Base-by-base conservation (phyloP, 2,888 invertebrate species). In the Drosophila eohydei region DNA sequence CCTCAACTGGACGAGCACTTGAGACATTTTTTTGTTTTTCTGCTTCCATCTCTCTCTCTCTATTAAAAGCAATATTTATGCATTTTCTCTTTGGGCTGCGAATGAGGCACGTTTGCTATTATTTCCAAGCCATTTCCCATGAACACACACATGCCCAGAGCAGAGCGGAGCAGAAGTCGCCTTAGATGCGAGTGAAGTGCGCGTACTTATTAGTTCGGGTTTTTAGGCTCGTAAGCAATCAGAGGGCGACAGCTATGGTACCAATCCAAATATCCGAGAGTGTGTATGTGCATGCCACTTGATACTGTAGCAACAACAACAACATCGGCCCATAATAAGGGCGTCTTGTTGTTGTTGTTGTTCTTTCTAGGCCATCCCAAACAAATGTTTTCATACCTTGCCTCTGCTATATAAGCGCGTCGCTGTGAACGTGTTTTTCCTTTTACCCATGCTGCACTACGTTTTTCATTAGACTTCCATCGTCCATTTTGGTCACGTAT, bases 31-130 rank as follows among this genome's bases (percentile, higher is more conserved):
- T 16, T 62, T 46, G 32, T 43, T 72, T 30, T 28, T 28, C 30
- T 48, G 38, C 21, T 43, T 14, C 12, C 6, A 11, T 28, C 21
- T 6, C 21, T 12, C n/a, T 52, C 54, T 74, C 64, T 83, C 65
- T 83, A 84, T 87, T 84, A 81, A 87, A 87, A 84, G 71, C 67
- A 84, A 90, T 89, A 88, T 89, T 89, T 89, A 89, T 82, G 82
- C 75, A 80, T 84, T 87, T 87, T 75, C 80, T 71, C 71, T 71
- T 56, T 54, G 28, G 67, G 67, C 63, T 65, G 67, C 69, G 59
- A 61, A 58, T 62, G 80, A 73, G 76, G 74, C 88, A 84, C 88
- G 88, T 89, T 90, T 84, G 81, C 80, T 83, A 83, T 89, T 79
- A 82, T 88, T 85, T 81, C 79, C 87, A 88, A 74, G 75, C 78